A percentile compares a stretch with the other conserved stretches of the same genome.
These are phyloP conservation scores for Tylochromis polylepis DNA, from an alignment of 2,113 vertebrate genomes.

Conservation along the genomic window DNA sequence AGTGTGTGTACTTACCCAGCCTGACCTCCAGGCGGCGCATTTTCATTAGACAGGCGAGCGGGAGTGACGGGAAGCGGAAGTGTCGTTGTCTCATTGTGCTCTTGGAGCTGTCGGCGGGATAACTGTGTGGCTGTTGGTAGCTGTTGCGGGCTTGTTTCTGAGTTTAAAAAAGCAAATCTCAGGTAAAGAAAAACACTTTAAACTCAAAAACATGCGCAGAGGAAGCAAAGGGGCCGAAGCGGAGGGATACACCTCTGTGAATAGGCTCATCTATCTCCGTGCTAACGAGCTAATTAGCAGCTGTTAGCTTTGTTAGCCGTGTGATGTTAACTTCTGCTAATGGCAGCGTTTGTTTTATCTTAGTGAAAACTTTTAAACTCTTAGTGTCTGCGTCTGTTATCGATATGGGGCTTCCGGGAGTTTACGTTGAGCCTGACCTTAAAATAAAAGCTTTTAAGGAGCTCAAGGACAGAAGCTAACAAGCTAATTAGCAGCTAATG, in stretches of 20 bases:
- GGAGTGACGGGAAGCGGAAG: not conserved
- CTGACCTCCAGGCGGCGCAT: not conserved
- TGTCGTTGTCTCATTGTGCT: not conserved
- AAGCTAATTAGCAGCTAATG: not conserved
- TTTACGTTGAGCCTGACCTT: not conserved
- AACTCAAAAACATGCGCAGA: not conserved
- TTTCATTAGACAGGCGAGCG: not conserved
- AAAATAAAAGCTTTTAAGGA: not conserved
- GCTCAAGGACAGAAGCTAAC: not conserved
- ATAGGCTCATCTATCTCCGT: not conserved
- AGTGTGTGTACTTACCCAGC: not conserved
- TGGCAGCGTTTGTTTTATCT: not conserved
- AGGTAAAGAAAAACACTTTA: not conserved
- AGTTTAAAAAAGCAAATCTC: not conserved
- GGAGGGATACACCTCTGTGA: not conserved
- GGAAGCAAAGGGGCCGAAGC: not conserved
- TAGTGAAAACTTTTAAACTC: not conserved
- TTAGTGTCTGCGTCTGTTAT: rapidly evolving
- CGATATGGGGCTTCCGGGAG: rapidly evolving
- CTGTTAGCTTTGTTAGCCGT: not conserved
- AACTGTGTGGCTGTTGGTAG: not conserved
- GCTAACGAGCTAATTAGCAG: constrained; percentile 1
- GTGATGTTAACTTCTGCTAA: not conserved
- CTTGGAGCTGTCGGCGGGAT: not conserved
- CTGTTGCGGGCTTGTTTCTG: not conserved